phyloP scores from a whole-genome alignment of 2,888 invertebrate species.

The Sphecodes monilicornis region DNA sequence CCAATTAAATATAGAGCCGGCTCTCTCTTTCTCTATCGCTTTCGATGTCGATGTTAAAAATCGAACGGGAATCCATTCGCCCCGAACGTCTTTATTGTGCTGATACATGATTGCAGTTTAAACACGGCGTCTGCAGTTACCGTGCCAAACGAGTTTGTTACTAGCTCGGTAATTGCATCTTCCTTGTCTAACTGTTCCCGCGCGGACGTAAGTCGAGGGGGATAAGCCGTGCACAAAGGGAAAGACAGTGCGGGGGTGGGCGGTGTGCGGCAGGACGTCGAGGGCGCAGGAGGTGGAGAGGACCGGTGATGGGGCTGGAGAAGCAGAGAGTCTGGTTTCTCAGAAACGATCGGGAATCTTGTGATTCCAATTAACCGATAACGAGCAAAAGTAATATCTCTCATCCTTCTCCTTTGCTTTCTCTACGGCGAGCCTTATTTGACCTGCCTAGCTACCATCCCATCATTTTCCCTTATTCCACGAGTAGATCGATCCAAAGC shows the following conservation, averaged over 20 bases:
- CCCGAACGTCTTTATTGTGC: constrained; percentile 54
- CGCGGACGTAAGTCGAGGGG: constrained; percentile 59
- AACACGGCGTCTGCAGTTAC: constrained; percentile 53
- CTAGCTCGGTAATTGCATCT: constrained; percentile 68
- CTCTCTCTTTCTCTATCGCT: neutral
- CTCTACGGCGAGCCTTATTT: constrained; percentile 11
- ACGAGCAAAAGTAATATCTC: constrained; percentile 74
- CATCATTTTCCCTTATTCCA: constrained; percentile 31
- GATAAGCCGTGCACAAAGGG: constrained; percentile 62
- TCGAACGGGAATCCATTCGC: constrained; percentile 37
- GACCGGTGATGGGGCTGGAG: neutral
- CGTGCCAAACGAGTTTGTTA: constrained; percentile 64
- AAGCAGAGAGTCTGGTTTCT: constrained; percentile 38
- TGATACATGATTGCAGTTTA: constrained; percentile 61
- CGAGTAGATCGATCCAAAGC: constrained; percentile 55
- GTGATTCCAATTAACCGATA: constrained; percentile 76
- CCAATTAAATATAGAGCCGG: constrained; percentile 17
- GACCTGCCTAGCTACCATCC: neutral
- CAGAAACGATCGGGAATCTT: constrained; percentile 71
- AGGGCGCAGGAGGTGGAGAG: neutral
- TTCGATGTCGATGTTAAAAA: constrained; percentile 27
- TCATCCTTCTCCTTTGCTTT: constrained; percentile 29
- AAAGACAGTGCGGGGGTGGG: constrained; percentile 18
- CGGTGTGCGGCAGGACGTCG: neutral
- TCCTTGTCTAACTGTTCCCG: constrained; percentile 54